Percentiles rank a stretch among this genome's conserved stretches.
Conservation (phyloP, 1,140 invertebrate genomes). For the Dryas iulia region DNA sequence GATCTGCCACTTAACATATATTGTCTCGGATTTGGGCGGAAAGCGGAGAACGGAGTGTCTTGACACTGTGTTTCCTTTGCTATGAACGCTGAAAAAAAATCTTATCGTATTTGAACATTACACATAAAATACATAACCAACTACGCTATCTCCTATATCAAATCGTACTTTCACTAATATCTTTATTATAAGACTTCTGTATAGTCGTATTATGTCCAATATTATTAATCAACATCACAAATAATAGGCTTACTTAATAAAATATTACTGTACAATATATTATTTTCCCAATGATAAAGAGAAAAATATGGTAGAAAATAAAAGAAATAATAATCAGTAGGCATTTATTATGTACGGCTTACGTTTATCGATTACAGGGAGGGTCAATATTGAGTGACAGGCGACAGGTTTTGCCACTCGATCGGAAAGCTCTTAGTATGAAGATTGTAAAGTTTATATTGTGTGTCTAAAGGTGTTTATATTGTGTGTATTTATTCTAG, state of each 20-base stretch:
- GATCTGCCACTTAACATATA: no score
- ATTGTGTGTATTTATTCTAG: not conserved
- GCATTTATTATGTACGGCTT: conserved; percentile 30
- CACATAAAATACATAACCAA: no score
- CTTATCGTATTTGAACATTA: no score
- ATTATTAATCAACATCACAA: conserved; percentile 6
- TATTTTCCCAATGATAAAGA: not conserved
- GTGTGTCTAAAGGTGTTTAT: not conserved
- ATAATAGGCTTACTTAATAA: conserved; percentile 4
- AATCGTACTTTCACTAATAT: not conserved
- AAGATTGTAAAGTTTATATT: not conserved
- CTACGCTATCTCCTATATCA: not conserved
- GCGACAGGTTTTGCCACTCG: conserved; percentile 34
- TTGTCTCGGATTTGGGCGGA: no score
- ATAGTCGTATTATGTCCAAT: not conserved
- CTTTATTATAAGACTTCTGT: not conserved
- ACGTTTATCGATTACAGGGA: conserved; percentile 13
- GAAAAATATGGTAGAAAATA: conserved; percentile 16
- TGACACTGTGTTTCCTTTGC: no score
- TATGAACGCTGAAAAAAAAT: no score
- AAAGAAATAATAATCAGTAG: conserved; percentile 13
- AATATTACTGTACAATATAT: conserved; percentile 6
- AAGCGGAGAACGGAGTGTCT: no score
- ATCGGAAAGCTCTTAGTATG: not conserved
- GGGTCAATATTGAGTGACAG: conserved; percentile 31